Conservation (phyloP, 2,113 vertebrate species). For the Dipodomys merriami region DNA sequence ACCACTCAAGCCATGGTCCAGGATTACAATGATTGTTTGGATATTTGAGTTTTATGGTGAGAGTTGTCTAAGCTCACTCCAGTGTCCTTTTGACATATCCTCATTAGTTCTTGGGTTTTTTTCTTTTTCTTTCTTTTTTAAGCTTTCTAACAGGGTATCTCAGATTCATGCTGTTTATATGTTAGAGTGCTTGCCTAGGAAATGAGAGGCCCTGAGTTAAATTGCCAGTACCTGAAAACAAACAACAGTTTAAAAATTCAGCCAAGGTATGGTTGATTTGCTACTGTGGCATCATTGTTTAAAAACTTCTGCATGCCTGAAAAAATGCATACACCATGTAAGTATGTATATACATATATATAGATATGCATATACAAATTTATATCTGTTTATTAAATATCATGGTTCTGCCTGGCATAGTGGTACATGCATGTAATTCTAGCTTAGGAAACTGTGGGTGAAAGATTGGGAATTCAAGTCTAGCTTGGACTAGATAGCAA, state of each 20-base stretch:
- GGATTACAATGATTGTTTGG: constrained; percentile 36
- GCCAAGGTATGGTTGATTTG: neutral
- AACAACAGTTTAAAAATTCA: too few relatives aligned
- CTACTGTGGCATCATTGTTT: neutral
- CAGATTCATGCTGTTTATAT: neutral
- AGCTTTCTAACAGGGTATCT: constrained; percentile 21
- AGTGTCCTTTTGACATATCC: neutral
- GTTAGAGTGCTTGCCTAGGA: too few relatives aligned
- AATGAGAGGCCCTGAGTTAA: too few relatives aligned
- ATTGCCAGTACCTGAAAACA: too few relatives aligned
- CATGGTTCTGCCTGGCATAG: neutral
- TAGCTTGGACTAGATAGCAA: neutral
- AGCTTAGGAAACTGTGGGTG: neutral
- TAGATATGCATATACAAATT: neutral
- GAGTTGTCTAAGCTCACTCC: neutral
- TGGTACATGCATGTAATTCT: neutral
- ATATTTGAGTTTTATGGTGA: constrained; percentile 12
- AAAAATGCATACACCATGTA: neutral
- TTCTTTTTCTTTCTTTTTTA: neutral
- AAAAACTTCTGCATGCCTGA: neutral
- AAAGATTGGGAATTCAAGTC: neutral
- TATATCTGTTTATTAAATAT: neutral
- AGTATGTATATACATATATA: neutral
- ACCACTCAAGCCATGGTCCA: too few relatives aligned
- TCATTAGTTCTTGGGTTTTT: neutral